Base-by-base conservation (phyloP, 2,888 invertebrate species). In the Caenorhabditis wallacei region DNA sequence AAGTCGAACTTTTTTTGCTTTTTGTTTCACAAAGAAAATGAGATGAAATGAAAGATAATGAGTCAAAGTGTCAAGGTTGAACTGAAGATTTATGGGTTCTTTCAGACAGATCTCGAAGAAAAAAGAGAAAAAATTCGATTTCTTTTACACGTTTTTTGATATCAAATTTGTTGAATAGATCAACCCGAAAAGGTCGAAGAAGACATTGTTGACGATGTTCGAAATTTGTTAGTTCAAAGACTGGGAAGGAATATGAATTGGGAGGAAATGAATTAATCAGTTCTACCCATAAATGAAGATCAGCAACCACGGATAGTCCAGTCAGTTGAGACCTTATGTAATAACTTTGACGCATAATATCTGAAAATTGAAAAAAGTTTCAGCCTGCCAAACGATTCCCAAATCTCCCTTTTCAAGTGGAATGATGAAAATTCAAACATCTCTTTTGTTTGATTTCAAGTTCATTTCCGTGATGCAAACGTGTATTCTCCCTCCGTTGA, bases 61-160 rank as follows among this genome's bases (percentile, higher is more conserved):
- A 71, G 71, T 71, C 71, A 71, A 71, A 57, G 59, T 40, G 59
- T 61, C 71, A 61, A 71, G 59, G 61, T 30, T 71, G 71, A 35
- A n/a, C 26, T 13, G 13, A 37, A 71, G 70, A 70, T 70, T 70
- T 70, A 70, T 70, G 54, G 54, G 40, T 69, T 54, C 26, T 54
- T 54, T 64, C 64, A 66, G 53, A 53, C 51, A 37, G 37, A 66
- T 66, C 64, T 66, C 30, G 51, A 35, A 20, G 22, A 30, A 53
- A 51, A 57, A 22, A 48, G n/a, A n/a, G n/a, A n/a, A 18, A 7
- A 8, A 13, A 18, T 48, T 18, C 26, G 43, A 18, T 46, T 64
- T 40, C n/a, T 26, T 66, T 48, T n/a, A 54, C 22, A 16, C 30
- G 1, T n/a, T 43, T 16, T 18, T 48, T 26, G 26, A 30, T 26